A percentile compares a stretch with the other conserved stretches of the same genome.
phyloP scores from a whole-genome alignment of 35 echinoderm and acorn worm species.

The Apostichopus parvimensis region DNA sequence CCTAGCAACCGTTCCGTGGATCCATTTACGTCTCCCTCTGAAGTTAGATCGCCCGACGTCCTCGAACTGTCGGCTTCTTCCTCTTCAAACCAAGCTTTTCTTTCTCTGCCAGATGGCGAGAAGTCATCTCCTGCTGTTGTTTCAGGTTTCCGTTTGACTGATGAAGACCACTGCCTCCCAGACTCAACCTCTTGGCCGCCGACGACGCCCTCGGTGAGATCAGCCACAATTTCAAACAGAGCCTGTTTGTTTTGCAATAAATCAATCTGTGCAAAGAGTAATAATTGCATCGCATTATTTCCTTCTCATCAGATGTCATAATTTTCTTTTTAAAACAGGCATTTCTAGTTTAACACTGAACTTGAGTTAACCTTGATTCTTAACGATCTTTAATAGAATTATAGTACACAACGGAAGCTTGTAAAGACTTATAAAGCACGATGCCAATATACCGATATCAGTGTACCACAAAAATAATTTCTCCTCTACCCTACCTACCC shows the following conservation, averaged over 20 bases:
- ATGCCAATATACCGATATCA: too few relatives aligned
- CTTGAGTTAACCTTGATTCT: too few relatives aligned
- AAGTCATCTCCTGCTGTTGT: not conserved
- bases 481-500: too few relatives aligned
- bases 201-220: constrained; percentile 78
- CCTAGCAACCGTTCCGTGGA: not conserved
- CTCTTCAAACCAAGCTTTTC: constrained; percentile 14
- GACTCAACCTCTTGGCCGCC: constrained; percentile 37
- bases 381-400: too few relatives aligned
- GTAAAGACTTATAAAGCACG: too few relatives aligned
- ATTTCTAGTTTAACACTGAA: too few relatives aligned
- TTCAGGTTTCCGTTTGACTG: not conserved
- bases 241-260: constrained; percentile 67
- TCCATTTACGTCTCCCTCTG: not conserved
- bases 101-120: not conserved
- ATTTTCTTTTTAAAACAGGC: too few relatives aligned
- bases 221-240: constrained; percentile 67
- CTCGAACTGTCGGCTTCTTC: not conserved
- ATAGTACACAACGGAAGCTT: too few relatives aligned
- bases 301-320: too few relatives aligned
- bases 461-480: too few relatives aligned
- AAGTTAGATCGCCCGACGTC: not conserved
- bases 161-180: constrained; percentile 2
- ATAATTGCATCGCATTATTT: too few relatives aligned
- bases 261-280: constrained; percentile 59